Evolutionary conservation across 2,113 vertebrate species (phyloP).

Genomic region (Xiphophorus hellerii): DNA sequence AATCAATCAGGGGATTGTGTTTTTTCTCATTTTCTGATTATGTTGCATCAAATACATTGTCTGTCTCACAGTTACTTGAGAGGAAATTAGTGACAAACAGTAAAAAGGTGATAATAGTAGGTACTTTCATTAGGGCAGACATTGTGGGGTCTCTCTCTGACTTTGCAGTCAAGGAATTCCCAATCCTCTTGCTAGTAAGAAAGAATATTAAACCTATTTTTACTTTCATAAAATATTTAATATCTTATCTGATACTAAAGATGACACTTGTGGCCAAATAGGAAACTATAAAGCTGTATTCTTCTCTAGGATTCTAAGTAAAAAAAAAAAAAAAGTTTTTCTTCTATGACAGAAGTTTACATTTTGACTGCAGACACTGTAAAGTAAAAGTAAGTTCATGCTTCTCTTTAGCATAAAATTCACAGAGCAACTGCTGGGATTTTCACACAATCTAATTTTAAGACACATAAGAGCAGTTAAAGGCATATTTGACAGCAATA

Average conservation of each 20-base stretch:
- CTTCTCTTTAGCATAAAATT: too few species aligned
- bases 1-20: conserved; percentile 65
- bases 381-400: too few species aligned
- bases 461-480: background rate
- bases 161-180: conserved; percentile 5
- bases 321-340: background rate
- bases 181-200: background rate
- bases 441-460: background rate
- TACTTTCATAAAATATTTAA: background rate
- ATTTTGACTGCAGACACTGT: background rate
- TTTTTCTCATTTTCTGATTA: conserved; percentile 53
- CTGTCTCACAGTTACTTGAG: conserved; percentile 20
- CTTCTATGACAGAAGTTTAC: background rate
- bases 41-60: conserved; percentile 38
- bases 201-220: background rate
- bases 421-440: too few species aligned
- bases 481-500: background rate
- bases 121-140: background rate
- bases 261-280: background rate
- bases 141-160: background rate
- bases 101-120: conserved; percentile 9
- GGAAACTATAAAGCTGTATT: background rate
- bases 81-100: conserved; percentile 11
- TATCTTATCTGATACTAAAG: background rate
- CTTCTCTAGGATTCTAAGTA: background rate